Base-by-base conservation (phyloP, 2,797 vertebrate genomes). In the Gambusia yucatana region DNA sequence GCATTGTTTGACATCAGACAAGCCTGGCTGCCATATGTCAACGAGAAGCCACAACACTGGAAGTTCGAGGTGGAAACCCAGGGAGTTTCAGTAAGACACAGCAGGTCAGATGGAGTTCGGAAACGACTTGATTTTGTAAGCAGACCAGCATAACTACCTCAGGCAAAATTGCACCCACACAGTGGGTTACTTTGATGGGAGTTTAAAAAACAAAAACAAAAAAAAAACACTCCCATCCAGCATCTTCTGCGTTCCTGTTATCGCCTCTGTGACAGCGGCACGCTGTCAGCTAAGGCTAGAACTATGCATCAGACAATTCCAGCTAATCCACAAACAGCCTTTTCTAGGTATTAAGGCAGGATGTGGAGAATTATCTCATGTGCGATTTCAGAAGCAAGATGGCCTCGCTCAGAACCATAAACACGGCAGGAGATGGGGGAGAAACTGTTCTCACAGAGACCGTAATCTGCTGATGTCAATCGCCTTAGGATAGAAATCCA, bases 391-490 rank as follows among this genome's bases (percentile, higher is more conserved):
- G 48, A 79, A 44, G 78, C 72, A 90, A 89, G 79, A 89, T 87
- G 88, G 90, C 90, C 76, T 74, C 76, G 76, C 74, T 79, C 50
- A 84, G 75, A 94, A 95, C 91, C 76, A 85, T 81, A 75, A 78
- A 88, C 78, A 82, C 78, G 81, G 41, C 65, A 44, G 67, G 72
- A 81, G 71, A 78, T 43, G 48, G 20, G 48, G 48, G 17, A 6
- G 6, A 41, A 80, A 75, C 63, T 43, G 78, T 77, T 81, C 72
- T 4, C 75, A 78, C 67, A 65, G 30, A 69, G 41, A 6, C 79
- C 73, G 70, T 28, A 75, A 80, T 52, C 47, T 30, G 61, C 78
- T 55, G 20, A 84, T 77, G 79, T 76, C 72, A 44, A 84, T 70
- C 81, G 78, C 84, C 69, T 85, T 9, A 6, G 13, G 88, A 80